Evolutionary conservation across 2,113 vertebrate species (phyloP).

Genomic region (Cyrtonyx montezumae): DNA sequence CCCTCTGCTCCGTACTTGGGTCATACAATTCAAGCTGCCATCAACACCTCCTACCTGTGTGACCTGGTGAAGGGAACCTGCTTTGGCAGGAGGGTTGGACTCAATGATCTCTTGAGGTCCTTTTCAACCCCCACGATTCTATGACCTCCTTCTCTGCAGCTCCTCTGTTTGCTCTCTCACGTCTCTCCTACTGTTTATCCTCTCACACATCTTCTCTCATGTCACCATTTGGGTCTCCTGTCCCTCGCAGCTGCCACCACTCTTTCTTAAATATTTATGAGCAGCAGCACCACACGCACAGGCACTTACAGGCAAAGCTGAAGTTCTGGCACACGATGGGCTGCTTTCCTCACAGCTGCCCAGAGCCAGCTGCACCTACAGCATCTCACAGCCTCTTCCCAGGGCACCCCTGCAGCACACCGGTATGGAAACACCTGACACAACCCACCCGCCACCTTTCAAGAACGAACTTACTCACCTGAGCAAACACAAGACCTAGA

Average conservation of each 20-base stretch:
- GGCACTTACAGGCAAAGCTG: fast-evolving
- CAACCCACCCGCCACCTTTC: not conserved
- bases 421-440: not conserved
- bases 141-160: not conserved
- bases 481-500: not conserved
- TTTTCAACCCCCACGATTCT: too few species aligned
- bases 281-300: not conserved
- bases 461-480: not conserved
- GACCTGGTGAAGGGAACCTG: too few species aligned
- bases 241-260: not conserved
- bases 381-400: not conserved
- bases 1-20: not conserved
- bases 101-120: too few species aligned
- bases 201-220: fast-evolving
- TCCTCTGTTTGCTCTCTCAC: not conserved
- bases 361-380: not conserved
- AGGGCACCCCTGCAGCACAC: not conserved
- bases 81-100: too few species aligned
- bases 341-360: not conserved
- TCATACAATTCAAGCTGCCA: fast-evolving
- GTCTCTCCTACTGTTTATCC: not conserved
- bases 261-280: not conserved
- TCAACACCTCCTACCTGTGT: fast-evolving
- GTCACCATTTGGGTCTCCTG: not conserved
- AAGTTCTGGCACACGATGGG: not conserved